phyloP scores from a whole-genome alignment of 2,113 vertebrate genomes.

The Isichthys henryi region DNA sequence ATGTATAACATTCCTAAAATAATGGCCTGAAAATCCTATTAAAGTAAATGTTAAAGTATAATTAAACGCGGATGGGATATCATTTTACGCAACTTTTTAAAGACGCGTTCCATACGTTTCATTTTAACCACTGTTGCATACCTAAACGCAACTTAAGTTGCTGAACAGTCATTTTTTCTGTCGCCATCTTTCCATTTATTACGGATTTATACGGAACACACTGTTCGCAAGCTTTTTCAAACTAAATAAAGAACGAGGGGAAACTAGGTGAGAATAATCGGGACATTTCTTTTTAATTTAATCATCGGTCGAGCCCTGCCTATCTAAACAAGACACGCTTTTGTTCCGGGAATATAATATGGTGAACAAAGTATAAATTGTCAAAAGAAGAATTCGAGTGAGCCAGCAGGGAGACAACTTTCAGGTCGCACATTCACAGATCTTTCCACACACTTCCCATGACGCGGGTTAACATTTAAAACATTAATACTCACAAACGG shows the following conservation, averaged over 20 bases:
- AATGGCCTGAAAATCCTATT: background rate
- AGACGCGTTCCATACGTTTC: background rate
- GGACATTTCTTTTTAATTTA: background rate
- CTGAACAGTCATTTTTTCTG: background rate
- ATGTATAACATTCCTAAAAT: background rate
- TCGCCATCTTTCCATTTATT: conserved; percentile 1
- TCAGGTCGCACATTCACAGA: background rate
- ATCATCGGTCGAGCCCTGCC: background rate
- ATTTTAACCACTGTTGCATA: background rate
- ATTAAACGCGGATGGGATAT: background rate
- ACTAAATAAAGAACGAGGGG: background rate
- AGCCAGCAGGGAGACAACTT: background rate
- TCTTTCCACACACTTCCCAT: conserved; percentile 24
- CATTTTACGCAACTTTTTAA: background rate
- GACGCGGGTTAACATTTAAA: conserved; percentile 28
- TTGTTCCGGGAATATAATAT: background rate
- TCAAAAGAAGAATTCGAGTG: background rate
- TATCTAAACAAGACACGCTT: background rate
- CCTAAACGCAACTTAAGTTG: background rate
- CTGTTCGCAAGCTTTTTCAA: background rate
- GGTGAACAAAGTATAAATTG: background rate
- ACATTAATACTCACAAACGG: conserved; percentile 1
- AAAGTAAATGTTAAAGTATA: background rate
- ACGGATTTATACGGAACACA: background rate
- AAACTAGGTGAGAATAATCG: background rate